These are phyloP conservation scores for Drosophila bifasciata DNA, from an alignment of 1,140 invertebrate genomes.

Conservation along the genomic window DNA sequence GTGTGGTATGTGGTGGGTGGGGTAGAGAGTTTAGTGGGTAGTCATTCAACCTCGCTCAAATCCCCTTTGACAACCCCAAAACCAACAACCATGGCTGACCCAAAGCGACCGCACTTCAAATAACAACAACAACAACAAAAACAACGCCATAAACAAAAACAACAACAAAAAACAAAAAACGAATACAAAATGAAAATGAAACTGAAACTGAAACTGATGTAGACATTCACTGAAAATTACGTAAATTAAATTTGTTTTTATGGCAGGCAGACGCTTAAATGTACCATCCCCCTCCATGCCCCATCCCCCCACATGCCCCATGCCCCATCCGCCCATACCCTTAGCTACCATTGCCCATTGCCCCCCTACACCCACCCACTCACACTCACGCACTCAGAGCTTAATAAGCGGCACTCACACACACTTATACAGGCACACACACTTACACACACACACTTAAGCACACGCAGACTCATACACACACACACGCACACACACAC, in stretches of 20 bases:
- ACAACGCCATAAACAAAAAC: not conserved
- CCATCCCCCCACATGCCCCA: not conserved
- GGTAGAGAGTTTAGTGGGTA: constrained; percentile 33
- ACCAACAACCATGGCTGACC: constrained; percentile 3
- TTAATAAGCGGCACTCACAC: constrained; percentile 62
- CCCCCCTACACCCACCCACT: constrained; percentile 5
- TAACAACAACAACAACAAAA: constrained; percentile 23
- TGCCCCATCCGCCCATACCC: constrained; percentile 1
- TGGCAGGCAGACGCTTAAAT: constrained; percentile 68
- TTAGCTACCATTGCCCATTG: too few relatives aligned
- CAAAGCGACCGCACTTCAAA: constrained; percentile 63
- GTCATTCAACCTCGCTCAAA: constrained; percentile 21
- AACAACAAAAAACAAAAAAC: not conserved
- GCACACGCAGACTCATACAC: too few relatives aligned
- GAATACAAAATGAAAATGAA: constrained; percentile 44
- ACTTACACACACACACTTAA: constrained; percentile 20
- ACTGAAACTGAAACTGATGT: constrained; percentile 74
- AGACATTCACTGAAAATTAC: constrained; percentile 82
- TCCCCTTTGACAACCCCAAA: constrained; percentile 1
- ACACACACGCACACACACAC: constrained; percentile 35
- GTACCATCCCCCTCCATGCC: constrained; percentile 26
- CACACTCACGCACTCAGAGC: constrained; percentile 42
- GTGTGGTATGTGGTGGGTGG: too few relatives aligned
- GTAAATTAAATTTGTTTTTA: constrained; percentile 83
- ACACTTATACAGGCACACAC: too few relatives aligned